Percentiles rank a stretch among this genome's conserved stretches.
phyloP scores from a whole-genome alignment of 30 jellyfish, hydroid and myxozoan species.

The Haliclystus octoradiatus region DNA sequence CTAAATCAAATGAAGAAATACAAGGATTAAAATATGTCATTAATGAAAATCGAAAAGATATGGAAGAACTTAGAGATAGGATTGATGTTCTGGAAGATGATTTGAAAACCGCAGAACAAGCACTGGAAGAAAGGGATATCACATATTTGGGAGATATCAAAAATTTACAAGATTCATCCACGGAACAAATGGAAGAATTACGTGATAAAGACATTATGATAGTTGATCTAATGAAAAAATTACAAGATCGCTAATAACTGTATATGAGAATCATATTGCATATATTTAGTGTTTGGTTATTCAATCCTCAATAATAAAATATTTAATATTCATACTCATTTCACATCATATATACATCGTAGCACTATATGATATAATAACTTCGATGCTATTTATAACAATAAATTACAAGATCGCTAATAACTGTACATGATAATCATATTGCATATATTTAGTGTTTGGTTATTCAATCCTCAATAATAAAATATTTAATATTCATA shows the following conservation, averaged over 20 bases:
- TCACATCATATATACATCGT: too few species aligned
- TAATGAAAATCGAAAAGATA: slow-evolving; percentile 13
- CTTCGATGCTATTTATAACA: slow-evolving; percentile 5
- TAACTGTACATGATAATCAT: too few species aligned
- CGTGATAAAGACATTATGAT: slow-evolving; percentile 1
- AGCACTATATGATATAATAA: too few species aligned
- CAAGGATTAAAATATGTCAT: slow-evolving; percentile 21
- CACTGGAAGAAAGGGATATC: slow-evolving; percentile 29
- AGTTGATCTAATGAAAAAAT: slow-evolving; percentile 2
- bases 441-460: too few species aligned
- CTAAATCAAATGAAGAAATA: neutral
- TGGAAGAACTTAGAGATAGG: slow-evolving; percentile 21
- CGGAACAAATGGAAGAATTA: slow-evolving; percentile 22
- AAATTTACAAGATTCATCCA: neutral
- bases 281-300: too few species aligned
- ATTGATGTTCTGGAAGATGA: slow-evolving; percentile 32
- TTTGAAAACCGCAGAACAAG: slow-evolving; percentile 11
- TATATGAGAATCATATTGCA: too few species aligned
- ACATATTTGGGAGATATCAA: slow-evolving; percentile 11
- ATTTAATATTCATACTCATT: too few species aligned
- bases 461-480: neutral
- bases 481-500: too few species aligned
- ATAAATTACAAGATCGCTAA: too few species aligned
- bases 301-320: neutral
- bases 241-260: too few species aligned